A percentile compares a stretch with the other conserved stretches of the same genome.
Conservation (phyloP, 1,140 invertebrate species). For the Pogonognathellus flavescens region DNA sequence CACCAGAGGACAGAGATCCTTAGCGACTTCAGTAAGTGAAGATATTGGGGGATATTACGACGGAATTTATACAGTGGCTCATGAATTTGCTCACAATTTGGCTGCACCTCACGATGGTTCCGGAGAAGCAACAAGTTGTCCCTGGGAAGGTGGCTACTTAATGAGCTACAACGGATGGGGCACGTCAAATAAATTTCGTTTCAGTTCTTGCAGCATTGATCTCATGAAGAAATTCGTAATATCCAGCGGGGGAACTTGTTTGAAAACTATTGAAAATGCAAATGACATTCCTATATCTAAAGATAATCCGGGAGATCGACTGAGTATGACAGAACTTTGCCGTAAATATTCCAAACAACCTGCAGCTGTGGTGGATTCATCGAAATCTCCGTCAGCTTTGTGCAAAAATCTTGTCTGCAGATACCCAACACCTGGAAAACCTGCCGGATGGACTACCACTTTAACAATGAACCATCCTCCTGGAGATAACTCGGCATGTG, state of each 20-base stretch:
- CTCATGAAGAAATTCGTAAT: slow-evolving; percentile 59
- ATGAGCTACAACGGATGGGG: slow-evolving; percentile 64
- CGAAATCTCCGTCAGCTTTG: slow-evolving; percentile 31
- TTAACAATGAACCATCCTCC: slow-evolving; percentile 33
- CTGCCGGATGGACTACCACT: not conserved
- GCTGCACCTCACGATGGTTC: slow-evolving; percentile 66
- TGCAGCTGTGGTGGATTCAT: slow-evolving; percentile 54
- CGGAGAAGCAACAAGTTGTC: slow-evolving; percentile 54
- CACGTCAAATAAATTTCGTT: slow-evolving; percentile 55
- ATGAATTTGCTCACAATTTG: slow-evolving; percentile 67
- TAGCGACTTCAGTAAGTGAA: slow-evolving; percentile 63
- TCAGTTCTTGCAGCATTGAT: slow-evolving; percentile 56
- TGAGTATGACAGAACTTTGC: slow-evolving; percentile 60
- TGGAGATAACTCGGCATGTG: slow-evolving; percentile 59
- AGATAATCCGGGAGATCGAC: slow-evolving; percentile 42
- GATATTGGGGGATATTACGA: slow-evolving; percentile 64
- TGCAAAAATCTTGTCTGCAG: slow-evolving; percentile 61
- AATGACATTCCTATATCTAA: not conserved
- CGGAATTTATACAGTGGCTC: slow-evolving; percentile 65
- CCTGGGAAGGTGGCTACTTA: slow-evolving; percentile 65
- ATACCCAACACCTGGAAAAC: slow-evolving; percentile 45
- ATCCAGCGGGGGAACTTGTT: not conserved
- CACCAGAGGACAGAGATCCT: not conserved
- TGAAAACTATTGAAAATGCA: not conserved
- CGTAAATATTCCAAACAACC: slow-evolving; percentile 37